These are phyloP conservation scores for Hirtodrosophila duncani DNA, from an alignment of 2,888 invertebrate species.

Conservation along the genomic window DNA sequence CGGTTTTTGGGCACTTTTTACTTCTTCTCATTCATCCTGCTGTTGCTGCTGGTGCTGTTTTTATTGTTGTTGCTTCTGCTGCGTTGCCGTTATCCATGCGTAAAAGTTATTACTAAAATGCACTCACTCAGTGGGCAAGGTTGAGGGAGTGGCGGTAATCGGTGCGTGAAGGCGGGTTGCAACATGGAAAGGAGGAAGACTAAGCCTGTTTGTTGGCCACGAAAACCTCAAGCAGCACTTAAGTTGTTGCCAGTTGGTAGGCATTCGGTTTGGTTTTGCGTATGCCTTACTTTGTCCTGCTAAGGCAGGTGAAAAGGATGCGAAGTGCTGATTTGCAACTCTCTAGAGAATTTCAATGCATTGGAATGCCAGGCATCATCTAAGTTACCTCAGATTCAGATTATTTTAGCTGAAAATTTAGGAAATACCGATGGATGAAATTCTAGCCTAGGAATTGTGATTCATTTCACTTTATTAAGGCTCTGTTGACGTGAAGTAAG, in stretches of 20 bases:
- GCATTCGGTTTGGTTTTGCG: conserved; percentile 18
- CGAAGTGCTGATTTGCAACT: conserved; percentile 11
- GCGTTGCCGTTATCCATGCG: conserved; percentile 54
- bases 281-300: conserved; percentile 21
- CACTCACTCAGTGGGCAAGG: conserved; percentile 32
- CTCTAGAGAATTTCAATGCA: conserved; percentile 11
- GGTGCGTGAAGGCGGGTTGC: background rate
- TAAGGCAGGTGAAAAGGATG: conserved; percentile 3
- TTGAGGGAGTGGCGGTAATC: background rate
- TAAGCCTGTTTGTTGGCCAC: conserved; percentile 41
- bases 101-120: conserved; percentile 68
- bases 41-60: conserved; percentile 34
- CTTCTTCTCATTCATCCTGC: too few species aligned
- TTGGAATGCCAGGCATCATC: conserved; percentile 1
- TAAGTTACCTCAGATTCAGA: too few species aligned
- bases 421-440: too few species aligned
- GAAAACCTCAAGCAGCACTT: conserved; percentile 66
- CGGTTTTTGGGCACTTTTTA: conserved; percentile 54
- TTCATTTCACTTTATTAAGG: too few species aligned
- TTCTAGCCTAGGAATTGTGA: too few species aligned
- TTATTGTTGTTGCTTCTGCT: conserved; percentile 1
- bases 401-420: too few species aligned
- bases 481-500: too few species aligned
- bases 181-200: background rate
- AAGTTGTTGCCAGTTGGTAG: conserved; percentile 55